Conservation (phyloP, 2,113 vertebrate genomes). For the Tyto alba region DNA sequence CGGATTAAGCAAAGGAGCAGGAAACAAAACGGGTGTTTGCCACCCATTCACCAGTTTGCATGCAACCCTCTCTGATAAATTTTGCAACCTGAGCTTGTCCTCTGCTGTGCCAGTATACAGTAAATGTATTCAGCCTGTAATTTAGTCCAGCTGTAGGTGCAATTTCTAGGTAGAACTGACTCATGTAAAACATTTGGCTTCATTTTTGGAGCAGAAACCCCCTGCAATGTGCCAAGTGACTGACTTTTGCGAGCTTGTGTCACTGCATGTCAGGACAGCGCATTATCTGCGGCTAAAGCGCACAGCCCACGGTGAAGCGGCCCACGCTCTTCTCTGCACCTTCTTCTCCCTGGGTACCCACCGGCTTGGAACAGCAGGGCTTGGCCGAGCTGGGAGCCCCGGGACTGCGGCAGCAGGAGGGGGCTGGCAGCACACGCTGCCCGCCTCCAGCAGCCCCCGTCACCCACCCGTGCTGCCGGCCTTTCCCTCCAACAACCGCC, state of each 20-base stretch:
- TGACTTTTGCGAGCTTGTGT: neutral
- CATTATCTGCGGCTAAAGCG: neutral
- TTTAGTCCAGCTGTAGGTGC: neutral
- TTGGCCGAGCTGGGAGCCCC: rapidly evolving
- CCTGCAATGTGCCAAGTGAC: neutral
- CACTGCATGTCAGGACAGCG: neutral
- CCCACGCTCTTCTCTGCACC: neutral
- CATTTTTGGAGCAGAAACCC: neutral
- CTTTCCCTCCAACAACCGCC: neutral
- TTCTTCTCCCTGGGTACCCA: neutral
- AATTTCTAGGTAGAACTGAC: neutral
- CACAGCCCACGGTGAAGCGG: neutral
- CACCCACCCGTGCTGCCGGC: rapidly evolving
- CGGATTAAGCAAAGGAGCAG: neutral
- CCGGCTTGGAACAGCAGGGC: neutral
- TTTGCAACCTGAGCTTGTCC: neutral
- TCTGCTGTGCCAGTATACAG: neutral
- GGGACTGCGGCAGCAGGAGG: neutral
- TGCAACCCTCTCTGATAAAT: neutral
- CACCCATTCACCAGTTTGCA: neutral
- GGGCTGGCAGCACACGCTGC: neutral
- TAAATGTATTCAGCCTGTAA: neutral
- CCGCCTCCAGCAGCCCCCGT: neutral
- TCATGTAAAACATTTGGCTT: neutral
- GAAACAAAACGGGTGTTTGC: neutral